Evolutionary conservation across 2,888 invertebrate species (phyloP), one percentile per base, ranked within the genome.

Genomic region (Caenorhabditis sp.): DNA sequence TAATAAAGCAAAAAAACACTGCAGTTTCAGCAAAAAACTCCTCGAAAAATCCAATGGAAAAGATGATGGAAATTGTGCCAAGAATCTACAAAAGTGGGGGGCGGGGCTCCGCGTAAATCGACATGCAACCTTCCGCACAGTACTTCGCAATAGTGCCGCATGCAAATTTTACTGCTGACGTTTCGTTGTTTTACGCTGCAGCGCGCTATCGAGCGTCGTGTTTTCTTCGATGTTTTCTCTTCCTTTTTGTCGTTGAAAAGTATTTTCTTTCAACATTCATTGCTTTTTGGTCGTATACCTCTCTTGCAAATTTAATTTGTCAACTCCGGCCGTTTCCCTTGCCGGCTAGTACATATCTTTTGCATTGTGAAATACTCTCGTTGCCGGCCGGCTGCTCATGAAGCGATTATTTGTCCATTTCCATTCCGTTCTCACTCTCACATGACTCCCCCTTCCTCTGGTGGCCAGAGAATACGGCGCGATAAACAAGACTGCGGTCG

Each of bases 401-500:
- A 47, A 47, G 18, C 47, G 47, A 47, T 47, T 51, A 51, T 51
- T 51, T 51, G 51, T 51, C 51, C 22, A 51, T 51, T 51, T 26
- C n/a, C 13, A 11, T 13, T 40, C 51, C 24, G 11, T 51, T 24
- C 13, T 24, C 44, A 15, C 15, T 13, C 26, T 51, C 51, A 51
- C 51, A 51, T 51, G 51, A 51, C 51, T 51, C 26, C 51, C 51
- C 51, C 4, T 22, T 22, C 5, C 24, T 18, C n/a, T 44, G 44
- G 51, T 13, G 6, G 22, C 51, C 51, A n/a, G n/a, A n/a, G n/a
- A n/a, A n/a, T 53, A 47, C 55, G 60, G 56, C 47, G 60, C 40
- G 58, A 74, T 67, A 58, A 58, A 58, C 64, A 65, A 64, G 65
- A 64, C 47, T 58, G 67, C 44, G 47, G 56, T 15, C 9, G 8